phyloP scores from a whole-genome alignment of 2,888 invertebrate genomes.

The Laothoe populi region DNA sequence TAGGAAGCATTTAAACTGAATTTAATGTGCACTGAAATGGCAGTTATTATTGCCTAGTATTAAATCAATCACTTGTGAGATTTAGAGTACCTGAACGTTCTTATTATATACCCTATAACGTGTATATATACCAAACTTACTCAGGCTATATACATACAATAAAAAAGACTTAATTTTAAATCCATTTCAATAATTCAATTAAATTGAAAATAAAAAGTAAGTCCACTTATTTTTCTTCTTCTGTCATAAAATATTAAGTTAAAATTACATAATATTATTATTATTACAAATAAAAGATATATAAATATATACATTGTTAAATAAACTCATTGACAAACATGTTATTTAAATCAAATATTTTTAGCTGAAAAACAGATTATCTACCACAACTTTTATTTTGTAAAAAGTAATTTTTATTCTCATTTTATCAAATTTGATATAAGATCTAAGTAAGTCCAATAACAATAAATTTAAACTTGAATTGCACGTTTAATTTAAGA shows the following conservation, averaged over 20 bases:
- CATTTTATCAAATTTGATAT: slow-evolving; percentile 32
- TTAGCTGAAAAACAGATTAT: slow-evolving; percentile 6
- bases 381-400: slow-evolving; percentile 4
- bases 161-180: no score
- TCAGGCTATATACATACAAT: no score
- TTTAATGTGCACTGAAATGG: neutral
- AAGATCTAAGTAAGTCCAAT: slow-evolving; percentile 39
- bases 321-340: neutral
- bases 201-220: no score
- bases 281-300: neutral
- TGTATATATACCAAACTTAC: no score
- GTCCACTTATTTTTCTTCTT: no score
- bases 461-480: slow-evolving; percentile 47
- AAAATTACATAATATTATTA: neutral
- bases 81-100: neutral
- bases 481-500: slow-evolving; percentile 40
- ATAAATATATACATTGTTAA: neutral
- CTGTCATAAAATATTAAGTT: neutral
- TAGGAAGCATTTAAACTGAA: neutral
- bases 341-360: neutral
- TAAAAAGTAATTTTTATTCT: neutral
- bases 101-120: no score
- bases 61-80: neutral
- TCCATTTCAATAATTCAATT: no score
- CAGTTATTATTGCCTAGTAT: neutral